These are phyloP conservation scores for Ibidorhyncha struthersii DNA, from an alignment of 2,113 vertebrate species.

Conservation along the genomic window DNA sequence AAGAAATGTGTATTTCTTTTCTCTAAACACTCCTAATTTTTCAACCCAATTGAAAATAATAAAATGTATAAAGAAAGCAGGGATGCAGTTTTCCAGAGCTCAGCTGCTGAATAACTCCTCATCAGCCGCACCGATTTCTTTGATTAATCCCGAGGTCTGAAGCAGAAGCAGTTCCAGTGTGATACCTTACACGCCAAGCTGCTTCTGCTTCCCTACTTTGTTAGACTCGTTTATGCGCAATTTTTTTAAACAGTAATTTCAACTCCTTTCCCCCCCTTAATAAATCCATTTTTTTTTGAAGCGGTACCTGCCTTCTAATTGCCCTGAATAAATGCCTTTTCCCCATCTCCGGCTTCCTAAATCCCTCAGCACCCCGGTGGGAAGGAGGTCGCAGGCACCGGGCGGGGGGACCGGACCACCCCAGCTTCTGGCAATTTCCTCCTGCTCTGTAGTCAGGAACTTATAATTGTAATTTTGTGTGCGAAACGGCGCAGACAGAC, in stretches of 20 bases:
- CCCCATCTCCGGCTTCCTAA: neutral
- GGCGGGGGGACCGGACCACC: neutral
- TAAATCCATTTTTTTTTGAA: constrained; percentile 31
- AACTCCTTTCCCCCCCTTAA: neutral
- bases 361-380: neutral
- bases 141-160: constrained; percentile 66
- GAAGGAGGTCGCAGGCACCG: neutral
- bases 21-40: constrained; percentile 70
- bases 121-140: constrained; percentile 64
- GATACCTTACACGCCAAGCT: constrained; percentile 63
- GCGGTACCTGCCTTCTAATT: constrained; percentile 50
- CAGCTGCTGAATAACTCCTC: constrained; percentile 71
- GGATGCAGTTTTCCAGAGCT: constrained; percentile 67
- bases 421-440: neutral
- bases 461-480: neutral
- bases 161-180: constrained; percentile 56
- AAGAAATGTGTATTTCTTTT: constrained; percentile 70
- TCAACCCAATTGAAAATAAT: constrained; percentile 68
- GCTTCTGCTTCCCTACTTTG: constrained; percentile 64
- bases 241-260: constrained; percentile 22
- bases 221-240: constrained; percentile 37
- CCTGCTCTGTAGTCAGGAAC: neutral
- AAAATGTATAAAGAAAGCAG: constrained; percentile 66
- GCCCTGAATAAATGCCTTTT: constrained; percentile 1
- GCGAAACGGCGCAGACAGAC: neutral